These are phyloP conservation scores for Drosophila kurseongensis DNA, from an alignment of 1,140 invertebrate genomes.

Conservation along the genomic window DNA sequence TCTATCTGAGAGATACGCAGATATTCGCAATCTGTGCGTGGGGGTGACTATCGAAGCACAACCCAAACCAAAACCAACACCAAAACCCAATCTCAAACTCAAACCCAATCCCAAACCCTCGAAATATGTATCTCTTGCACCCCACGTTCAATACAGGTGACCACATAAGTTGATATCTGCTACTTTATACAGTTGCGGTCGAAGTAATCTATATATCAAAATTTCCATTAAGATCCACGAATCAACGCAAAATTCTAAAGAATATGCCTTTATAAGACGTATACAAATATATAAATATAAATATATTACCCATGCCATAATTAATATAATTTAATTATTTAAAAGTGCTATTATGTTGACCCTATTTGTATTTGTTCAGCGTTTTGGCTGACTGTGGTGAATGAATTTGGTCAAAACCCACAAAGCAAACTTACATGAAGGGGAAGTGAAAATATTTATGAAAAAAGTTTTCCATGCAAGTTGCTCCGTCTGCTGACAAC, in stretches of 20 bases:
- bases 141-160: constrained; percentile 13
- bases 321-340: background rate
- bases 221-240: background rate
- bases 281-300: too few species aligned
- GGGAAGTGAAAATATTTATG: constrained; percentile 4
- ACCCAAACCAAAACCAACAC: background rate
- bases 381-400: background rate
- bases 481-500: background rate
- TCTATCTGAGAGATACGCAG: constrained; percentile 33
- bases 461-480: background rate
- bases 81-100: background rate
- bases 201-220: too few species aligned
- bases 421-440: background rate
- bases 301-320: too few species aligned
- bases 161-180: background rate
- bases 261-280: background rate
- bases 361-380: background rate
- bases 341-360: background rate
- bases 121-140: background rate
- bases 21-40: constrained; percentile 15
- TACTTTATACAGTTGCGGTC: background rate
- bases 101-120: background rate
- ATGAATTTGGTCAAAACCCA: background rate
- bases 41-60: constrained; percentile 6
- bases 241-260: background rate